These are phyloP conservation scores for Neuroterus valhalla DNA, from an alignment of 1,140 invertebrate genomes.

Conservation along the genomic window DNA sequence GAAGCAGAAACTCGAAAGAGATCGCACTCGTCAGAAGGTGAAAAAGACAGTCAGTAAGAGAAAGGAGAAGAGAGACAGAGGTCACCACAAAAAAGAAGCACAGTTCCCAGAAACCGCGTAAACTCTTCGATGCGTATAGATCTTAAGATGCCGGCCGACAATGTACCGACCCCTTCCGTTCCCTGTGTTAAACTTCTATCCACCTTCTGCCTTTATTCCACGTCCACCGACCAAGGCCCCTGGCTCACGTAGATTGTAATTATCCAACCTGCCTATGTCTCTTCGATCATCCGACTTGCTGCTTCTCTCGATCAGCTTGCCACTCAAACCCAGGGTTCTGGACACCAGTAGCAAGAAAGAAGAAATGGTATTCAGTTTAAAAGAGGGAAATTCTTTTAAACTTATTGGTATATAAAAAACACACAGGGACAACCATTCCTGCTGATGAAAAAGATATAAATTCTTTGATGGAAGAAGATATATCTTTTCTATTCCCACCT, in stretches of 20 bases:
- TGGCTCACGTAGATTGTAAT: slow-evolving; percentile 49
- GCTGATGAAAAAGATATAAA: too few relatives aligned
- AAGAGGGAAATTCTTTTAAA: too few relatives aligned
- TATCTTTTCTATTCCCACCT: too few relatives aligned
- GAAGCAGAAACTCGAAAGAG: too few relatives aligned
- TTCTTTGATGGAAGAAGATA: too few relatives aligned
- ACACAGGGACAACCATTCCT: too few relatives aligned
- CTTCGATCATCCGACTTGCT: too few relatives aligned
- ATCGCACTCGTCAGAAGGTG: slow-evolving; percentile 31
- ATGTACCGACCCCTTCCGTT: slow-evolving; percentile 37
- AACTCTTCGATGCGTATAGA: slow-evolving; percentile 55
- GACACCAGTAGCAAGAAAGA: too few relatives aligned
- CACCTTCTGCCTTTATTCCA: slow-evolving; percentile 40
- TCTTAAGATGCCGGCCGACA: slow-evolving; percentile 55
- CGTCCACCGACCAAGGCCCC: slow-evolving; percentile 19
- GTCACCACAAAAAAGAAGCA: slow-evolving; percentile 55
- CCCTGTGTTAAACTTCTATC: slow-evolving; percentile 3
- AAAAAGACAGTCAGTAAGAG: slow-evolving; percentile 30
- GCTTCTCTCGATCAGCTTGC: too few relatives aligned
- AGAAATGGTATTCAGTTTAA: too few relatives aligned
- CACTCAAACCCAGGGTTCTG: too few relatives aligned
- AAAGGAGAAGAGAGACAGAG: slow-evolving; percentile 43
- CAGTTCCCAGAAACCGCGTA: slow-evolving; percentile 59
- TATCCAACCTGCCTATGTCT: slow-evolving; percentile 41
- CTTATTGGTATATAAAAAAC: too few relatives aligned